phyloP scores from a whole-genome alignment of 2,113 vertebrate genomes.

The Peromyscus californicus region DNA sequence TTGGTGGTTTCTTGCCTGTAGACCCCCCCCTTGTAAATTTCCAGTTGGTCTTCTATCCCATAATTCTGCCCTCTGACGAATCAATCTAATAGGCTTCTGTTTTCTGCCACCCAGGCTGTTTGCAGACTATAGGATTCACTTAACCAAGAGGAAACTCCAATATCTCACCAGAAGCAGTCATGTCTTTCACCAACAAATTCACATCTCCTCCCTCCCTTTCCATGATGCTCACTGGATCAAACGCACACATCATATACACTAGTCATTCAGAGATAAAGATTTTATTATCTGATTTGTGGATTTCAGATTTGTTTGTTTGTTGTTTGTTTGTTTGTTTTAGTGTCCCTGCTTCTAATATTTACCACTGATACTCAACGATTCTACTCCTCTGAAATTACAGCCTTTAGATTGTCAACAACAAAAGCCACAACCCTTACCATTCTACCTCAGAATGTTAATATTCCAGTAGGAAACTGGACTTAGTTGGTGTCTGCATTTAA shows the following conservation, averaged over 20 bases:
- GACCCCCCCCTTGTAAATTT: slow-evolving; percentile 49
- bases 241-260: background rate
- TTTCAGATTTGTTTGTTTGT: background rate
- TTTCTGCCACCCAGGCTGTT: slow-evolving; percentile 61
- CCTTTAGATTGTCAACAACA: background rate
- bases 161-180: background rate
- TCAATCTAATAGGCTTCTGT: slow-evolving; percentile 54
- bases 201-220: background rate
- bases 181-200: background rate
- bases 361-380: background rate
- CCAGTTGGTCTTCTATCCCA: slow-evolving; percentile 58
- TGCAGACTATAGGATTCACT: background rate
- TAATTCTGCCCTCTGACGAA: slow-evolving; percentile 23
- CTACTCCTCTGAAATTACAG: background rate
- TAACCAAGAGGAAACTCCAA: background rate
- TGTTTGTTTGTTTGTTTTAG: background rate
- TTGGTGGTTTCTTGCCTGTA: slow-evolving; percentile 63
- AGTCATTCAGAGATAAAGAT: background rate
- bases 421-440: background rate
- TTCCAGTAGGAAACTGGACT: background rate
- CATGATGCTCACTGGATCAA: background rate
- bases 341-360: background rate
- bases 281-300: background rate
- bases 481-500: background rate
- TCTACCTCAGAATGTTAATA: background rate